Percentiles rank a stretch among this genome's conserved stretches.
phyloP scores from a whole-genome alignment of 2,888 invertebrate species.

The Stegophylla sp. region DNA sequence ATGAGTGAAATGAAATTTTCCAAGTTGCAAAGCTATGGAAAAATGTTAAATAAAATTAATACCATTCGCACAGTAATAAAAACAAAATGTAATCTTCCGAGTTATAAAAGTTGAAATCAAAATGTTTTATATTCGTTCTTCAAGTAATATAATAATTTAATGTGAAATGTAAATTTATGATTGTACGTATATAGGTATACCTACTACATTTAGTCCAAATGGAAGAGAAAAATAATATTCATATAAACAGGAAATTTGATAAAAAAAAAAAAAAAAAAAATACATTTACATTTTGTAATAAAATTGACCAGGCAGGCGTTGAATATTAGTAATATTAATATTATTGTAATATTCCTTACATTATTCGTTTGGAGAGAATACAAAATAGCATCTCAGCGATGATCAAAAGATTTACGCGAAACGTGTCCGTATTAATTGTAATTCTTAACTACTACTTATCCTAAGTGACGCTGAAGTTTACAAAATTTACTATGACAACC shows the following conservation, averaged over 20 bases:
- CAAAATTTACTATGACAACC: conserved; percentile 38
- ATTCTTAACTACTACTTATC: conserved; percentile 10
- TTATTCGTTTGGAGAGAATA: not conserved
- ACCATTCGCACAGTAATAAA: conserved; percentile 36
- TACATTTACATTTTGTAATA: conserved; percentile 44
- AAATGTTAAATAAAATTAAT: conserved; percentile 21
- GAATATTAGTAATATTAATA: too few relatives aligned
- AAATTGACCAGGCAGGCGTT: conserved; percentile 26
- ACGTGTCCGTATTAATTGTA: conserved; percentile 17
- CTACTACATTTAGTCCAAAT: conserved; percentile 11
- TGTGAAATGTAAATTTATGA: conserved; percentile 42
- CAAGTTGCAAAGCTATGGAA: conserved; percentile 18
- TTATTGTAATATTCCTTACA: not conserved
- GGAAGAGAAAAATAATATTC: conserved; percentile 27
- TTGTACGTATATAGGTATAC: too few relatives aligned
- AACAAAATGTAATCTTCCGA: conserved; percentile 30
- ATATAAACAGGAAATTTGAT: conserved; percentile 37
- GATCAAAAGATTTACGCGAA: not conserved
- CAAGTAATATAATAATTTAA: conserved; percentile 33
- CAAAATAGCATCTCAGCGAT: not conserved
- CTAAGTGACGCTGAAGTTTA: conserved; percentile 4
- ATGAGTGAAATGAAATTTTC: conserved; percentile 31
- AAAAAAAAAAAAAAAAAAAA: not conserved
- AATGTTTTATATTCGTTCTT: conserved; percentile 45
- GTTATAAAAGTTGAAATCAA: conserved; percentile 46